Evolutionary conservation across 2,888 invertebrate genomes (phyloP), one percentile per base, ranked within the genome.

Genomic region (Adelphocoris suturalis): DNA sequence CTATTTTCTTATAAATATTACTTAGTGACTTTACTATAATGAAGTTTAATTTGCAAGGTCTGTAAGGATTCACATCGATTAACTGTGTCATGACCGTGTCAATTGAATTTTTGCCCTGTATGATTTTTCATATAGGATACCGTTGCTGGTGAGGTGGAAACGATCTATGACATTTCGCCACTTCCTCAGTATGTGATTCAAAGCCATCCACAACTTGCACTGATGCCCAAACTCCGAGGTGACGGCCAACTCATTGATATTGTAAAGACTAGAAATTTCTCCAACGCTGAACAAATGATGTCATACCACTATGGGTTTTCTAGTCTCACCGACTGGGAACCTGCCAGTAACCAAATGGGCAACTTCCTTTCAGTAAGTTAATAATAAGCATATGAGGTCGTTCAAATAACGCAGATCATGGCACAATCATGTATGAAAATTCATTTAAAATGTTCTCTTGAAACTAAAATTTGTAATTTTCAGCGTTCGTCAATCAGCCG

Each of bases 101-200:
- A n/a, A n/a, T n/a, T n/a, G n/a, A n/a, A n/a, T n/a, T n/a, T n/a
- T n/a, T n/a, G n/a, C n/a, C n/a, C n/a, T n/a, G 12, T 14, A 1
- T 52, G 5, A 68, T 12, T 23, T 23, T 68, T 55, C 3, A 0
- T 82, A 5, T 57, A 91, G 93, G 94, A 95, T 91, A 95, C 96
- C 55, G 95, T 96, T 46, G 95, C 95, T 82, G 97, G 97, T 82
- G 95, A 95, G 93, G 96, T 96, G 92, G 96, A 96, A 91, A 91
- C 91, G 14, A 92, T 95, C 14, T 96, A 97, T 93, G 94, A 96
- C 82, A 94, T 96, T 78, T 94, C 94, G 11, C 95, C 95, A 2
- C 93, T 96, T 84, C 94, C 95, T 94, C 93, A 95, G 27, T 94
- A 95, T 92, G 93, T 95, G 93, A 93, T 95, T 78, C 94, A 95